Percentiles rank a stretch among this genome's conserved stretches.
These are phyloP conservation scores for Pectinophora gossypiella DNA, from an alignment of 1,140 invertebrate species.

Conservation along the genomic window DNA sequence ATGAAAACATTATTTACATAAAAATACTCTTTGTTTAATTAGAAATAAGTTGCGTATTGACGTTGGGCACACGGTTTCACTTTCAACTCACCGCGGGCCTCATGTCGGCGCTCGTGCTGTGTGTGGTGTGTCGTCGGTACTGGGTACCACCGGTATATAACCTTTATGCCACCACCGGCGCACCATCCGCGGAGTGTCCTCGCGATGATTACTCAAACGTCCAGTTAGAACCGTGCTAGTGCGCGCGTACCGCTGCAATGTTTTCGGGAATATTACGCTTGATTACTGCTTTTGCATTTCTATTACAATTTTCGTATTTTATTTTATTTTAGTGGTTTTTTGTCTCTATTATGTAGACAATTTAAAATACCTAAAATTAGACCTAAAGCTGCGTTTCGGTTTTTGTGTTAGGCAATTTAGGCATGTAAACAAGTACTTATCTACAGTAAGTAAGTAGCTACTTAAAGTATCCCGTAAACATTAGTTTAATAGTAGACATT, in stretches of 20 bases:
- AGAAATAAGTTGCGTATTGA: constrained; percentile 1
- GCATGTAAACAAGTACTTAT: no score
- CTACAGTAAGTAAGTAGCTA: no score
- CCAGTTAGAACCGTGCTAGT: background rate
- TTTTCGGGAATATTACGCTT: background rate
- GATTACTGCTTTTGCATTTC: no score
- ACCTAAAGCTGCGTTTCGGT: no score
- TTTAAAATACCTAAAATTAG: no score
- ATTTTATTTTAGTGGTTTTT: no score
- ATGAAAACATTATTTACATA: background rate
- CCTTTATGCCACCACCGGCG: constrained; percentile 39
- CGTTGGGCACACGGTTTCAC: constrained; percentile 41
- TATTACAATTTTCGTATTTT: no score
- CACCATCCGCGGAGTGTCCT: background rate
- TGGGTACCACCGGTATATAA: constrained; percentile 32
- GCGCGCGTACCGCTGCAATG: background rate
- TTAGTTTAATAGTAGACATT: no score
- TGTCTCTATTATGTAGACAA: no score
- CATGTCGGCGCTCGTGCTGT: constrained; percentile 42
- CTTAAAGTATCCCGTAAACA: no score
- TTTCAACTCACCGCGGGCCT: constrained; percentile 61
- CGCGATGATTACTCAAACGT: background rate
- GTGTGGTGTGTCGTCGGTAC: constrained; percentile 39
- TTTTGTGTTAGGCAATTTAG: no score
- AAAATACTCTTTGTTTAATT: background rate